These are phyloP conservation scores for Ectemnius continuus DNA, from an alignment of 2,888 invertebrate species.

Conservation along the genomic window DNA sequence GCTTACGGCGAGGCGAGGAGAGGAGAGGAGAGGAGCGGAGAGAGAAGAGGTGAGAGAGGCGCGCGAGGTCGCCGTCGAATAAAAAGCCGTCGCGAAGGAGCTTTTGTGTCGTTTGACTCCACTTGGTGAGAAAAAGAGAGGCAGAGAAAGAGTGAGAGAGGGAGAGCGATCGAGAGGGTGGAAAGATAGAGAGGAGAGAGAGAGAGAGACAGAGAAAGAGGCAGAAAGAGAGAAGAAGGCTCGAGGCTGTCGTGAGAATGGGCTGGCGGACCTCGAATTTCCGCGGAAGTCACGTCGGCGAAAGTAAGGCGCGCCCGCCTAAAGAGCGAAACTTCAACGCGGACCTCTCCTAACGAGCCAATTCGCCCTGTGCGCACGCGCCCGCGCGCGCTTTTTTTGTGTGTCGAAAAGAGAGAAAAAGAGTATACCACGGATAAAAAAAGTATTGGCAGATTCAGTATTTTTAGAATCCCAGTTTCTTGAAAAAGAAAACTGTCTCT, in stretches of 20 bases:
- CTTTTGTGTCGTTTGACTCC: conserved; percentile 8
- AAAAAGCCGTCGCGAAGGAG: conserved; percentile 5
- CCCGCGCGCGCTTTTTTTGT: too few relatives aligned
- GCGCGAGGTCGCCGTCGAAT: conserved; percentile 1
- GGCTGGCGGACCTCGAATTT: conserved; percentile 14
- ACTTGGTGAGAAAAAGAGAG: conserved; percentile 12
- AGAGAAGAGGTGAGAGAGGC: neutral
- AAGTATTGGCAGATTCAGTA: too few relatives aligned
- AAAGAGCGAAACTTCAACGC: neutral
- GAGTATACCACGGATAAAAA: too few relatives aligned
- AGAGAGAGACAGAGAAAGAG: neutral
- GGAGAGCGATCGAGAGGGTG: neutral
- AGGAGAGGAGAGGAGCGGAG: neutral
- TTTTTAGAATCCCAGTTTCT: too few relatives aligned
- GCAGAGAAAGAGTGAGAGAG: neutral
- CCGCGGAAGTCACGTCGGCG: conserved; percentile 31
- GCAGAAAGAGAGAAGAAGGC: conserved; percentile 10
- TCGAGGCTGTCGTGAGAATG: conserved; percentile 19
- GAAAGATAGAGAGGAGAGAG: too few relatives aligned
- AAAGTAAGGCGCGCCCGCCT: conserved; percentile 3
- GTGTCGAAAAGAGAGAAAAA: too few relatives aligned
- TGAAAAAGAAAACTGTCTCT: too few relatives aligned
- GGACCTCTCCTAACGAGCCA: conserved; percentile 16
- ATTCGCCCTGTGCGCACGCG: conserved; percentile 12
- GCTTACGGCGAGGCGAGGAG: neutral